Percentiles rank a stretch among this genome's conserved stretches.
Conservation (phyloP, 2,113 vertebrate species). For the Anhinga rufa region DNA sequence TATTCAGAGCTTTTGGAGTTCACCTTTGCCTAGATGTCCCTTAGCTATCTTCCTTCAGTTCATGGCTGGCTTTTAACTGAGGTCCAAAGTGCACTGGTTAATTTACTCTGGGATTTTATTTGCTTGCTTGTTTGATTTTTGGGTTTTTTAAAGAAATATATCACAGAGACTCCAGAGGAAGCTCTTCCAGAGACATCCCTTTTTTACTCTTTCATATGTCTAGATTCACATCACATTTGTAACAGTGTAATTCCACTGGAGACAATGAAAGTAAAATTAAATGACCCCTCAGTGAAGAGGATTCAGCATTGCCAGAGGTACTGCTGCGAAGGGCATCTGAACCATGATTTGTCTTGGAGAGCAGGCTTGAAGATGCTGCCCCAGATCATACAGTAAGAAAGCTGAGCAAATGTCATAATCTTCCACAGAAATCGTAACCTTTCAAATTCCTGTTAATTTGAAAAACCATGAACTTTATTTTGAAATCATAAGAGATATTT, state of each 20-base stretch:
- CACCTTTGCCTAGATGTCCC: not conserved
- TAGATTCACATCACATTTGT: not conserved
- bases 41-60: not conserved
- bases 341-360: not conserved
- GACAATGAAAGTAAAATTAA: not conserved
- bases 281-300: not conserved
- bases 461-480: not conserved
- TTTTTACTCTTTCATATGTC: not conserved
- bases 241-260: not conserved
- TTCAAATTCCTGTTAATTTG: not conserved
- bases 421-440: not conserved
- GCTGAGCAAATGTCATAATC: not conserved
- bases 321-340: not conserved
- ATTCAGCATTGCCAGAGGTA: not conserved
- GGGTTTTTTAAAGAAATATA: not conserved
- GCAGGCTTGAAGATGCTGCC: not conserved
- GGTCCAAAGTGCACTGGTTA: not conserved
- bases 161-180: not conserved
- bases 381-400: not conserved
- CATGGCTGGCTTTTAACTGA: not conserved
- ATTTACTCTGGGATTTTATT: not conserved
- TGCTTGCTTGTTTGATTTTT: not conserved
- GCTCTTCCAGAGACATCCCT: not conserved
- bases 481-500: not conserved
- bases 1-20: not conserved